These are phyloP conservation scores for Hecatera dysodea DNA, from an alignment of 2,888 invertebrate species.

Conservation along the genomic window DNA sequence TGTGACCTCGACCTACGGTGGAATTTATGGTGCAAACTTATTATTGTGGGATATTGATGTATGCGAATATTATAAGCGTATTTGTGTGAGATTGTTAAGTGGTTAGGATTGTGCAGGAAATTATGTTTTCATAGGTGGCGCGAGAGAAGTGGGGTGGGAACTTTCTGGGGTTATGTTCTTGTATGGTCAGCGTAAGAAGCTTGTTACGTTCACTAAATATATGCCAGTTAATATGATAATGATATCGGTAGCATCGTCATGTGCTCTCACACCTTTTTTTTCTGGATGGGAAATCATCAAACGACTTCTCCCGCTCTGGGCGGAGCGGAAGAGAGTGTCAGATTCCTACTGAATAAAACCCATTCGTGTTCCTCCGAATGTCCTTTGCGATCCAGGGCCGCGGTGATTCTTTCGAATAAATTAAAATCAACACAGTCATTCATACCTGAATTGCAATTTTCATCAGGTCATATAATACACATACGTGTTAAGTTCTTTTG, in stretches of 20 bases:
- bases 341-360: too few species aligned
- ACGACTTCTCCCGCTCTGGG: too few species aligned
- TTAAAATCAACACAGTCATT: too few species aligned
- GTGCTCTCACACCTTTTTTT: too few species aligned
- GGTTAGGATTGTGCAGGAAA: constrained; percentile 43
- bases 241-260: background rate
- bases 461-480: too few species aligned
- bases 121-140: constrained; percentile 53
- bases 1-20: constrained; percentile 73
- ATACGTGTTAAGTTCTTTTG: too few species aligned
- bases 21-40: constrained; percentile 80
- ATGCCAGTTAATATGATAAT: background rate
- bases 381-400: too few species aligned
- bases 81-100: constrained; percentile 64
- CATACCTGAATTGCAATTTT: too few species aligned
- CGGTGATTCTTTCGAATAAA: too few species aligned
- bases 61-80: constrained; percentile 61
- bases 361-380: too few species aligned
- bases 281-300: too few species aligned
- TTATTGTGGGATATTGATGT: constrained; percentile 70
- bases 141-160: constrained; percentile 43
- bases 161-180: background rate
- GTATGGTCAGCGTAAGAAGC: background rate
- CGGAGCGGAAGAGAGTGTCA: too few species aligned
- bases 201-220: background rate